Base-by-base conservation (phyloP, 2,113 vertebrate genomes). In the Climacteris rufus region DNA sequence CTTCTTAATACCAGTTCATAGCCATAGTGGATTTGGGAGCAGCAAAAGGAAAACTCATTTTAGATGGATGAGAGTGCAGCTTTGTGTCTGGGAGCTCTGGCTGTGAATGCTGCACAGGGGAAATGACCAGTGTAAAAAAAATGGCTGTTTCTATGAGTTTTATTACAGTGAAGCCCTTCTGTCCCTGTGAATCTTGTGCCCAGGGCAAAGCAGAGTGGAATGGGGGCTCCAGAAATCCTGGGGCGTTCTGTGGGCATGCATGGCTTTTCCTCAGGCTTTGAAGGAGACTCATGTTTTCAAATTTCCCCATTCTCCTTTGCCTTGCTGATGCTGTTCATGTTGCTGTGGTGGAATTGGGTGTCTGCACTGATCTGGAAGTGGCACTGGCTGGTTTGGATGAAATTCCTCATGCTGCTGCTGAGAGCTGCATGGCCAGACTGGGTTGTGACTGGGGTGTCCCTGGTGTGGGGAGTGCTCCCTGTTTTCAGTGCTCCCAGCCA, bases 381-480 rank as follows among this genome's bases (percentile, higher is more conserved):
- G 23, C 2, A 3, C 11, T 30, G 71, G 23, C 20, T 25, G 7
- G 76, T 14, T 40, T 28, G 5, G 23, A 8, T n/a, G 30, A 40
- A 90, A 27, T 5, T 24, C 47, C n/a, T 39, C 27, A 2, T 1
- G 42, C 44, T 59, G 4, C 68, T 18, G 37, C n/a, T 35, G 49
- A n/a, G 40, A 60, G 12, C 54, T 14, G 28, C 25, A 0, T 1
- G 4, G 54, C 71, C 4, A 12, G 72, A 53, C 39, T 14, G 35
- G 54, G 22, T 1, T 60, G 25, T 39, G 18, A 8, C 19, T 4
- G 33, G 17, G 23, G 10, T 6, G 8, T 40, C 30, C 19, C 1
- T 0, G 5, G 30, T 13, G n/a, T 0, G 0, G 35, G 35, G 50
- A 40, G 2, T 16, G 24, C 6, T 9, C 60, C 1, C 1, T 0